Evolutionary conservation across 64 coral and sea anemone genomes (phyloP).

Genomic region (Pocillopora damicornis): DNA sequence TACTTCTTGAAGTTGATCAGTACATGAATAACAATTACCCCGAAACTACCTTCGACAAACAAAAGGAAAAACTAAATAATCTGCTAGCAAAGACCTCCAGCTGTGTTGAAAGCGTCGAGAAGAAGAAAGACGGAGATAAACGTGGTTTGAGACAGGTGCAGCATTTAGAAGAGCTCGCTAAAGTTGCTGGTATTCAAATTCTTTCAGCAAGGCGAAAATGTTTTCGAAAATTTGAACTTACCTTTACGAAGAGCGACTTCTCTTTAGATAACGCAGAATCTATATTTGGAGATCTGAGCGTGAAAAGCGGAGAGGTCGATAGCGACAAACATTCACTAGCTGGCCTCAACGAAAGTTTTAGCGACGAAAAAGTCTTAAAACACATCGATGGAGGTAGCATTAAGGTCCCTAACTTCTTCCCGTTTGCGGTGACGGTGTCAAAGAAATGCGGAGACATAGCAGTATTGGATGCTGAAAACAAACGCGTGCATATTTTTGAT

Average conservation of each 20-base stretch:
- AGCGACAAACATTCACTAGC: background rate
- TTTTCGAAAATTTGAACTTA: constrained; percentile 21
- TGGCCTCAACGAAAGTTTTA: constrained; percentile 13
- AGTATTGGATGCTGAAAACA: constrained; percentile 13
- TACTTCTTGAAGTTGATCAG: constrained; percentile 24
- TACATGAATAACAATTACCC: constrained; percentile 25
- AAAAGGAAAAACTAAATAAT: constrained; percentile 21
- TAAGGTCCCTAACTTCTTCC: constrained; percentile 10
- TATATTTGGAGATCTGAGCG: background rate
- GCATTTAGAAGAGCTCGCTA: constrained; percentile 11
- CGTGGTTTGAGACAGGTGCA: background rate
- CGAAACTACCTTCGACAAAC: constrained; percentile 27
- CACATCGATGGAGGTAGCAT: constrained; percentile 13
- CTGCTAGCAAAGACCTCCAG: constrained; percentile 11
- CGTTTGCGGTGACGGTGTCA: constrained; percentile 23
- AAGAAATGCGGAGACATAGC: background rate
- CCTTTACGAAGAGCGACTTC: background rate
- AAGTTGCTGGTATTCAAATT: constrained; percentile 40
- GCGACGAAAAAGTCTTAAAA: constrained; percentile 20
- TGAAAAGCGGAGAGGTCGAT: background rate
- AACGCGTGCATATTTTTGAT: constrained; percentile 24
- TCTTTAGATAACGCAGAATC: background rate
- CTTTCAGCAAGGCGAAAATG: constrained; percentile 31
- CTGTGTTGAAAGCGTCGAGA: constrained; percentile 5
- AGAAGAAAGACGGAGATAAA: background rate